Evolutionary conservation across 2,888 invertebrate genomes (phyloP).

Genomic region (Tryphoninae sp.): DNA sequence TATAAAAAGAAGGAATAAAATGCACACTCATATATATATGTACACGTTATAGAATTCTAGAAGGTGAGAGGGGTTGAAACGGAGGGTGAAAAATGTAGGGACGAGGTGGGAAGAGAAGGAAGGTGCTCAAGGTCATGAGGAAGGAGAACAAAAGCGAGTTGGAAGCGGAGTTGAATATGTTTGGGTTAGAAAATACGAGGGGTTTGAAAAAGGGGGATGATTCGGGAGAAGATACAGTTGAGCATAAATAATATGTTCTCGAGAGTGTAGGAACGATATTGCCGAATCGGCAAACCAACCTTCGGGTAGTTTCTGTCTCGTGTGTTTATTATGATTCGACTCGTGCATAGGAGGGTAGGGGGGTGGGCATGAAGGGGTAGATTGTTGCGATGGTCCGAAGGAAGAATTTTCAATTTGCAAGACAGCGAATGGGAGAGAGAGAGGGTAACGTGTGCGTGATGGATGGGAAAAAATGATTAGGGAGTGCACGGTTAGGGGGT

Average conservation of each 20-base stretch:
- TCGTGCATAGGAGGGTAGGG: constrained; percentile 21
- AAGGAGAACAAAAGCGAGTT: background rate
- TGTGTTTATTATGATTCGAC: constrained; percentile 22
- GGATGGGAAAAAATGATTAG: constrained; percentile 30
- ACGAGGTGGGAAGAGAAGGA: constrained; percentile 46
- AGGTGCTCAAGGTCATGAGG: constrained; percentile 66
- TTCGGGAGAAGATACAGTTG: constrained; percentile 64
- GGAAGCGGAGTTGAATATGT: constrained; percentile 30
- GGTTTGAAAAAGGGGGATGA: constrained; percentile 47
- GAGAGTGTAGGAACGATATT: constrained; percentile 50
- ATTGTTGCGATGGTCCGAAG: background rate
- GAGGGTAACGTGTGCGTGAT: constrained; percentile 1
- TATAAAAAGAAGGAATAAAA: constrained; percentile 48
- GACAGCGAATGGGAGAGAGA: constrained; percentile 12
- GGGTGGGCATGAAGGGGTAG: background rate
- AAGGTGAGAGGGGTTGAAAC: constrained; percentile 35
- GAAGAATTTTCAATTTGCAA: constrained; percentile 27
- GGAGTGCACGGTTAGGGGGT: constrained; percentile 1
- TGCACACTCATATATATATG: constrained; percentile 6
- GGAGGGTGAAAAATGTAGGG: constrained; percentile 38
- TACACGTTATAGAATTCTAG: background rate
- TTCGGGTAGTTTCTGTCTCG: constrained; percentile 26
- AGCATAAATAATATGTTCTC: constrained; percentile 65
- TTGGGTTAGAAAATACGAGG: constrained; percentile 49
- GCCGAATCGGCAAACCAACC: constrained; percentile 22